Base-by-base conservation (phyloP, 1,140 invertebrate genomes). In the Bombus superbus region DNA sequence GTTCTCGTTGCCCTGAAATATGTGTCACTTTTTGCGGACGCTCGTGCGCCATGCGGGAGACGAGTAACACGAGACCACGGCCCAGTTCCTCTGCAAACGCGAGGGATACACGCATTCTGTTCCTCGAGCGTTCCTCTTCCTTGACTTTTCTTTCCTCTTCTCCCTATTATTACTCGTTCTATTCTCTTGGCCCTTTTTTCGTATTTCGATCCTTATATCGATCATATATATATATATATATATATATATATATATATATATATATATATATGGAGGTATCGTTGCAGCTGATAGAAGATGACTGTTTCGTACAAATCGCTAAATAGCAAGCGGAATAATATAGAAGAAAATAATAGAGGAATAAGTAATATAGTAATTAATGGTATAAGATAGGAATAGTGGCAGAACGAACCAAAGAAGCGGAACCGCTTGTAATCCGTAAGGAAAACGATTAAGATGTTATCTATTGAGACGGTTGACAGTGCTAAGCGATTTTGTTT, bases 11-110 rank as follows among this genome's bases (percentile, higher is more conserved):
- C 64, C 57, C 83, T 77, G 77, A 88, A 89, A 91, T 90, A 90
- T 90, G 87, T 89, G 90, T 91, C 90, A 91, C 83, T 91, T 91
- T 90, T 91, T 91, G 87, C 83, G 42, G 73, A 38, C 68, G 73
- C 80, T 66, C 35, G 82, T 73, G 77, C 81, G 74, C 57, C 80
- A 88, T 78, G 81, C 71, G 87, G 73, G 89, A 90, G 85, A 86
- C 85, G 86, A 66, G 88, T 88, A 90, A 90, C 87, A 69, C 89
- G 85, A 90, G 89, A 90, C 74, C 87, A 88, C 89, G 89, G 85
- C 89, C 89, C 89, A 90, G 87, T 90, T 90, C 87, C 82, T 40
- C 76, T 22, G 73, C 57, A 71, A 87, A 47, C 82, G 38, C 59
- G 38, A 73, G 82, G 69, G 69, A 38, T 42, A 79, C 82, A 59